Evolutionary conservation across 2,797 vertebrate species (phyloP), one percentile per base, ranked within the genome.

Genomic region (Scolopax rusticola): DNA sequence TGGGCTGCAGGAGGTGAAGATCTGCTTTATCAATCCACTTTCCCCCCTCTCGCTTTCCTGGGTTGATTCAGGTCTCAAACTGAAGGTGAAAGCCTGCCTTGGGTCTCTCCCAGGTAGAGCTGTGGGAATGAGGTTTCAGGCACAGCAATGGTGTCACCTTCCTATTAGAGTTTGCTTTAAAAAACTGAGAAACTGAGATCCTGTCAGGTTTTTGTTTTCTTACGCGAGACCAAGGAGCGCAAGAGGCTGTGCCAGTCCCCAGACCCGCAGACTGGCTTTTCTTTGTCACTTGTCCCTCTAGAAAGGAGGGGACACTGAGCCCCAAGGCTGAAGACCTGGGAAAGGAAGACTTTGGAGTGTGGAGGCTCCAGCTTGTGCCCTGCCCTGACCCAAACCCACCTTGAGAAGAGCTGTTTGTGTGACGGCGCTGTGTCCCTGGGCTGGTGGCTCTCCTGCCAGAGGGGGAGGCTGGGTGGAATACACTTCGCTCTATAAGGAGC

Each of bases 201-300:
- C 27, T 33, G 75, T 25, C 30, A 33, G 11, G 10, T 51, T 28
- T 7, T 38, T 76, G 8, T n/a, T 80, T 60, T 33, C 9, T 80
- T 40, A 41, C 0, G 4, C 1, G 2, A 45, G 12, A 48, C 8
- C 12, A 73, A 76, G 16, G 36, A 21, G 8, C 32, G 63, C 30
- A 19, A 4, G 25, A 70, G 30, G 6, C 8, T 1, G 4, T 36
- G 21, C 65, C 21, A 7, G 0, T 61, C 33, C 47, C 3, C 5
- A 36, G 20, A 15, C 25, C 43, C 24, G 25, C 21, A 30, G 51
- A 1, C 15, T 24, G 40, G 5, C 12, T 90, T 47, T 32, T 32
- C 33, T 59, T 28, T 75, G 56, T 48, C 43, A 19, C 70, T 61
- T 32, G 17, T 41, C 63, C 12, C 11, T 11, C 32, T 27, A 5